Evolutionary conservation across 1,140 invertebrate species (phyloP).

Genomic region (Prorops nasuta): DNA sequence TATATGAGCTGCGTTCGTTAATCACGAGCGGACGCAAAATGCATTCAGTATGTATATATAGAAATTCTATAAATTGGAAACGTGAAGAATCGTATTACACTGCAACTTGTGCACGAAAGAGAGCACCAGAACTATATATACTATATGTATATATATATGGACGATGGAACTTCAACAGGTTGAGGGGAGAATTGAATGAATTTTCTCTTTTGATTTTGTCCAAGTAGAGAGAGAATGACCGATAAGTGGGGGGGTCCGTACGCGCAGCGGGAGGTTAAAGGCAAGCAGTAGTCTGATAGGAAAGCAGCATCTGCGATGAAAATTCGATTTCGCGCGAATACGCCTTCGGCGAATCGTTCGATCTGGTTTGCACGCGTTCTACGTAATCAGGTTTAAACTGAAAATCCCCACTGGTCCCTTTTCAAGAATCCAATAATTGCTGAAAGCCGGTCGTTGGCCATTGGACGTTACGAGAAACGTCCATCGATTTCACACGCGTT

Average conservation of each 20-base stretch:
- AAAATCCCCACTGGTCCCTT: slow-evolving; percentile 27
- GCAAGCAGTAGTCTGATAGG: slow-evolving; percentile 20
- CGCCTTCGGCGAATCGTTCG: slow-evolving; percentile 32
- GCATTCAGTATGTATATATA: no score
- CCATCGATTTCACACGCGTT: no score
- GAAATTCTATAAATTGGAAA: no score
- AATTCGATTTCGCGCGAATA: slow-evolving; percentile 44
- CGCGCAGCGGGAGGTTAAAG: no score
- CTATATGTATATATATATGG: no score
- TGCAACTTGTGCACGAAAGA: no score
- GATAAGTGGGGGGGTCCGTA: neutral
- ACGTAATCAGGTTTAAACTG: slow-evolving; percentile 32
- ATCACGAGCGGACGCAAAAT: slow-evolving; percentile 15
- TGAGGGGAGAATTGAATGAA: slow-evolving; percentile 27
- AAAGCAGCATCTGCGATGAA: slow-evolving; percentile 40
- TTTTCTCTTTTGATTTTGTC: slow-evolving; percentile 39
- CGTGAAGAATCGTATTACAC: no score
- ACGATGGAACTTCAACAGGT: slow-evolving; percentile 31
- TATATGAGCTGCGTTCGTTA: no score
- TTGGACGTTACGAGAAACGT: no score
- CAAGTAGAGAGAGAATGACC: neutral
- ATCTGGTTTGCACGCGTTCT: slow-evolving; percentile 26
- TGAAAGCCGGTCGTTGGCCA: no score
- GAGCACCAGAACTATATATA: no score
- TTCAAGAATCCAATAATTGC: slow-evolving; percentile 19